Base-by-base conservation (phyloP, 2,888 invertebrate species). In the Urechis unicinctus region DNA sequence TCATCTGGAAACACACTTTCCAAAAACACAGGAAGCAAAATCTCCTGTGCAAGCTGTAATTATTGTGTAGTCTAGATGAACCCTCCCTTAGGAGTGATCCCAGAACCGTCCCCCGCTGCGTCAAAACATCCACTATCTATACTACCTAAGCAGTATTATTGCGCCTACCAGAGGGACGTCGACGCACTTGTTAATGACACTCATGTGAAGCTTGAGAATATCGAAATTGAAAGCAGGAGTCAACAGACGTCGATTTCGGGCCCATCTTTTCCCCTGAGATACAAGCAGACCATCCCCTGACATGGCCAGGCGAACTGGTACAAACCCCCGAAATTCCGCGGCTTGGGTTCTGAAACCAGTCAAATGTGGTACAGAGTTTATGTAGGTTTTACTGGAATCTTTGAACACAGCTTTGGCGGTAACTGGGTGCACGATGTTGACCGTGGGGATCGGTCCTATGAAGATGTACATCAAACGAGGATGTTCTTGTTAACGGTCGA, bases 181-280 rank as follows among this genome's bases (percentile, higher is more conserved):
- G 5, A 41, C 42, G 9, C 42, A 25, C 2, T 43, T 26, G 28
- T 56, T 56, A 22, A 41, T 41, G 21, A 56, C 42, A 31, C n/a
- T n/a, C 13, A 54, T 26, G 43, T 54, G 49, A 6, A 42, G 41
- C 25, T 49, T 49, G 22, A 54, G 54, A 24, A 54, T 54, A 25
- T 54, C 54, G 21, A 54, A 54, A 28, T 54, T 48, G 29, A 54
- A 54, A 13, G 54, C 54, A 17, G 54, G 54, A 6, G 54, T 54
- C 24, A 54, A 47, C 5, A 54, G 43, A n/a, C 50, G 36, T 29
- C 54, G 36, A 43, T 54, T 54, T 25, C 54, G 25, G 3, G 41
- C 41, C 54, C 54, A 54, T 25, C 41, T 48, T 21, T 17, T 13
- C 4, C 49, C 54, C 22, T 4, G 2, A 26, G 45, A 29, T 9